Evolutionary conservation across 2,113 vertebrate species (phyloP).

Genomic region (Beaufortia kweichowensis): DNA sequence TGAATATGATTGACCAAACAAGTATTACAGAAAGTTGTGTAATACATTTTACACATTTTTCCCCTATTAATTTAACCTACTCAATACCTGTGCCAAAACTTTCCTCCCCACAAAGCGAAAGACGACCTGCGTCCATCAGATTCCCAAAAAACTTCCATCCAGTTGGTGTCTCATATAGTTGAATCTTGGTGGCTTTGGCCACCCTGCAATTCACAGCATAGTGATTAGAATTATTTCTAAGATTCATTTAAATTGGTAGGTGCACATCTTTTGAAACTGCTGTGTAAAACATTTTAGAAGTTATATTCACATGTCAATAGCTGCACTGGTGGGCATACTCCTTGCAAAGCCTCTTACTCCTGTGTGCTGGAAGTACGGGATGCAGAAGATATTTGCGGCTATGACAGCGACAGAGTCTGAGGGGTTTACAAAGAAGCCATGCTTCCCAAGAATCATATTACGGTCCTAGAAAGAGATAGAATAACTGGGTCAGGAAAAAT

Average conservation of each 20-base stretch:
- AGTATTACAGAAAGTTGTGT: background rate
- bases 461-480: constrained; percentile 78
- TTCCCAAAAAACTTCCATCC: constrained; percentile 98
- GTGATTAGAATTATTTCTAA: background rate
- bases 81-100: constrained; percentile 92
- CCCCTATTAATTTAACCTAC: constrained; percentile 41
- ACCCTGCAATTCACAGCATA: constrained; percentile 74
- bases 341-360: constrained; percentile 93
- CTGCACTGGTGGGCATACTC: constrained; percentile 96
- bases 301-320: constrained; percentile 84
- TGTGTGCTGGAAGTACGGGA: constrained; percentile 94
- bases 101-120: constrained; percentile 96
- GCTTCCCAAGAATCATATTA: constrained; percentile 94
- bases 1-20: too few relatives aligned
- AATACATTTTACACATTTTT: background rate
- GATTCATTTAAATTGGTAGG: too few relatives aligned
- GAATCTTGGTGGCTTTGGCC: constrained; percentile 91
- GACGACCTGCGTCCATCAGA: constrained; percentile 92
- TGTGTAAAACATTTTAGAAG: background rate
- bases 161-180: constrained; percentile 93
- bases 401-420: constrained; percentile 95
- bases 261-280: background rate
- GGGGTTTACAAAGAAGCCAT: constrained; percentile 92
- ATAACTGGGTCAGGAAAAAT: constrained; percentile 1
- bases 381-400: constrained; percentile 94